phyloP scores from a whole-genome alignment of 2,888 invertebrate genomes.

The Hybos culiciformis region DNA sequence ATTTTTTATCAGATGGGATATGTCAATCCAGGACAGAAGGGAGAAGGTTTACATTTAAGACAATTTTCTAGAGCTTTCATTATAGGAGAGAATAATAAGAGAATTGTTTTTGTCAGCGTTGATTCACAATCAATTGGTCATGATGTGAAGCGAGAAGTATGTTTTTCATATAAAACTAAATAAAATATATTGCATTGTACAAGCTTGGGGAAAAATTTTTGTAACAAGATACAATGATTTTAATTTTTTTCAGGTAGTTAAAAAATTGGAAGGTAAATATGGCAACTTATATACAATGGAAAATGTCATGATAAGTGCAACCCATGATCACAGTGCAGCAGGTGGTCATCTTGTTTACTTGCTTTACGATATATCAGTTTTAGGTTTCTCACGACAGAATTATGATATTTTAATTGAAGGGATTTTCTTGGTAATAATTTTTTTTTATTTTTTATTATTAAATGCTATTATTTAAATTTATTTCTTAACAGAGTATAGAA shows the following conservation, averaged over 20 bases:
- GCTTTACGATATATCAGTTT: constrained; percentile 72
- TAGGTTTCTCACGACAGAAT: constrained; percentile 58
- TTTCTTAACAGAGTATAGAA: constrained; percentile 51
- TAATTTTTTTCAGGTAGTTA: constrained; percentile 47
- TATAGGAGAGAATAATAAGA: constrained; percentile 57
- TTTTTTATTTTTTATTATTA: background rate
- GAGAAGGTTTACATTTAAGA: constrained; percentile 72
- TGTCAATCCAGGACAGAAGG: constrained; percentile 69
- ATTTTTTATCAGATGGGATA: constrained; percentile 68
- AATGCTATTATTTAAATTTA: background rate
- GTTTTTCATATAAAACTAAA: too few species aligned
- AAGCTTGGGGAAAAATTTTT: too few species aligned
- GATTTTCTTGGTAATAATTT: constrained; percentile 45
- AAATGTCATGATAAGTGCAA: constrained; percentile 80
- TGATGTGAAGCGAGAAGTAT: constrained; percentile 63
- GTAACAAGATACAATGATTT: too few species aligned
- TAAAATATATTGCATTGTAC: too few species aligned
- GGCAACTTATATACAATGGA: constrained; percentile 55
- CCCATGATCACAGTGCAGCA: constrained; percentile 81
- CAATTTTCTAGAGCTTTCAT: constrained; percentile 80
- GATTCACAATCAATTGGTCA: constrained; percentile 82
- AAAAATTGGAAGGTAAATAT: constrained; percentile 49
- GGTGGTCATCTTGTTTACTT: constrained; percentile 82
- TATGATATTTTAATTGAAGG: constrained; percentile 55
- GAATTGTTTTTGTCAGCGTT: constrained; percentile 69